Evolutionary conservation across 2,797 vertebrate species (phyloP).

Genomic region (Coracias cyanogaster): DNA sequence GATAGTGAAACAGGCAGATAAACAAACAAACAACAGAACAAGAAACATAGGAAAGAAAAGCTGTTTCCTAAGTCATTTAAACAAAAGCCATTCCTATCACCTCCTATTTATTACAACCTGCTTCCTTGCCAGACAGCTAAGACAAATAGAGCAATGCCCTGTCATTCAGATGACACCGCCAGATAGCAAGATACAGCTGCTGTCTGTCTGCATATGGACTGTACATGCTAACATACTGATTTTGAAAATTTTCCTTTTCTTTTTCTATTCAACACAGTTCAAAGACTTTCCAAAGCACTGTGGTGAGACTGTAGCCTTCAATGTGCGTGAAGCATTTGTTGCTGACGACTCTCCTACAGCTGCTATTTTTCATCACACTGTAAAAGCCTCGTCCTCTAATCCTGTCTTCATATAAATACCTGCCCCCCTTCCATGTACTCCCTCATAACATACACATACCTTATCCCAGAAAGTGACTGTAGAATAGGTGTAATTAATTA

Average conservation of each 20-base stretch:
- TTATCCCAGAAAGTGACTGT: not conserved
- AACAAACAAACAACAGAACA: not conserved
- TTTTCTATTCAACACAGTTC: not conserved
- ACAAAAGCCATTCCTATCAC: not conserved
- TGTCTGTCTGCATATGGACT: not conserved
- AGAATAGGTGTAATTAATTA: not conserved
- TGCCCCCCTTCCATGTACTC: not conserved
- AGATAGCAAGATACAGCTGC: not conserved
- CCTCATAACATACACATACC: not conserved
- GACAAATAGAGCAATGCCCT: not conserved
- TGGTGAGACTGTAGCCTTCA: not conserved
- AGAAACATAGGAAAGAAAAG: not conserved
- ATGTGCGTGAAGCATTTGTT: not conserved
- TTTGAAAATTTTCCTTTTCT: slow-evolving; percentile 38
- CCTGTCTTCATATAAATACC: not conserved
- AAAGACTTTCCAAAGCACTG: slow-evolving; percentile 30
- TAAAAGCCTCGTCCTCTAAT: not conserved
- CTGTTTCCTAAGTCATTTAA: not conserved
- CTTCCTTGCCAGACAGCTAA: not conserved
- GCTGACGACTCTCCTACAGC: not conserved
- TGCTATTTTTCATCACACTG: not conserved
- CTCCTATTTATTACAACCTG: not conserved
- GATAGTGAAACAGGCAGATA: not conserved
- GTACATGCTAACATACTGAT: not conserved
- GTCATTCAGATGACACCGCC: not conserved